These are phyloP conservation scores for Torymus texanus DNA, from an alignment of 2,888 invertebrate genomes.

Conservation along the genomic window DNA sequence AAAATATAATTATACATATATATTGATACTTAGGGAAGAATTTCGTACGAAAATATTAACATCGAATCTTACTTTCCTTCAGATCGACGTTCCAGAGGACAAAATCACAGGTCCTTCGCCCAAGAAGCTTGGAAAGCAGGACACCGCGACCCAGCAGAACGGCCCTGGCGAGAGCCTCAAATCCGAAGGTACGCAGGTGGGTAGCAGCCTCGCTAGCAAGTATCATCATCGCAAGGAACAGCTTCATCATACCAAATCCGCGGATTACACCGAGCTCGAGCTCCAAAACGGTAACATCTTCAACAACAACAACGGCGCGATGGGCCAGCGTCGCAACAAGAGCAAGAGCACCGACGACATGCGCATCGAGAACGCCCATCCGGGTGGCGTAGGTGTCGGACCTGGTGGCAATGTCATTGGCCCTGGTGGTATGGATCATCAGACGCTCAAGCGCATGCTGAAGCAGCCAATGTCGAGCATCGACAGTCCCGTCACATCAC, in stretches of 20 bases:
- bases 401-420: not conserved
- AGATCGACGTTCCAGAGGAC: constrained; percentile 72
- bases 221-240: constrained; percentile 69
- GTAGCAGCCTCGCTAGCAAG: constrained; percentile 79
- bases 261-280: constrained; percentile 78
- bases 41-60: not conserved
- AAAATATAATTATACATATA: no score
- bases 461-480: constrained; percentile 95
- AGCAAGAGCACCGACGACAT: constrained; percentile 95
- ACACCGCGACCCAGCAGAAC: constrained; percentile 70
- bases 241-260: constrained; percentile 76
- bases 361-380: constrained; percentile 75
- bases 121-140: constrained; percentile 77
- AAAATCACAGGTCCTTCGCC: constrained; percentile 74
- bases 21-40: no score
- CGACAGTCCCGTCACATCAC: constrained; percentile 92
- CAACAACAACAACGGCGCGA: constrained; percentile 72
- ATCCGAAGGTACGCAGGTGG: constrained; percentile 90
- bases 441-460: constrained; percentile 92
- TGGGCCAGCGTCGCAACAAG: constrained; percentile 74
- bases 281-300: constrained; percentile 73
- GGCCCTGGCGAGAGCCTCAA: constrained; percentile 78
- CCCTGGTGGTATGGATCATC: constrained; percentile 30
- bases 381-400: not conserved
- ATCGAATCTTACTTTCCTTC: not conserved